Evolutionary conservation across 2,113 vertebrate species (phyloP).

Genomic region (Parotia lawesii): DNA sequence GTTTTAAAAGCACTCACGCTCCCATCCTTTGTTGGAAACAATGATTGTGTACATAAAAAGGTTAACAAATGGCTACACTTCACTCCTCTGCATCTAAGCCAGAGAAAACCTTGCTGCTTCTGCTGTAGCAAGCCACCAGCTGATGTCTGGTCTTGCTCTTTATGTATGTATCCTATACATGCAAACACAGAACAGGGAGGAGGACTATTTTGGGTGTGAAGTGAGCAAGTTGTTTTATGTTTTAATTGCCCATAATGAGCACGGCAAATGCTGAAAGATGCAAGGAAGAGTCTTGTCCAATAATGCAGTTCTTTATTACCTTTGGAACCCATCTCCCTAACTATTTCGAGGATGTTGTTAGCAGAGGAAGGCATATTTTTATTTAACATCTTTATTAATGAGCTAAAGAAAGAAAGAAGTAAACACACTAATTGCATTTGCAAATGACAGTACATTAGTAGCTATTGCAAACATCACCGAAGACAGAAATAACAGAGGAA

Average conservation of each 20-base stretch:
- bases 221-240: constrained; percentile 28
- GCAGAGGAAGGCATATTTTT: constrained; percentile 78
- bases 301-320: constrained; percentile 59
- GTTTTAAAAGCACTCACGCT: neutral
- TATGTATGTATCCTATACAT: neutral
- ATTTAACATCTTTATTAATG: constrained; percentile 84
- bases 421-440: constrained; percentile 80
- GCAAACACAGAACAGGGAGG: neutral
- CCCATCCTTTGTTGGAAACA: neutral
- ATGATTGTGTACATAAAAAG: neutral
- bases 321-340: constrained; percentile 52
- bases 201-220: constrained; percentile 23
- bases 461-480: constrained; percentile 73
- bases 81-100: neutral
- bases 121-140: neutral
- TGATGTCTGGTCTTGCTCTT: neutral
- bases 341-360: constrained; percentile 58
- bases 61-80: neutral
- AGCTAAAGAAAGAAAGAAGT: constrained; percentile 76
- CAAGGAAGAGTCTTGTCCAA: constrained; percentile 53
- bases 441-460: constrained; percentile 80
- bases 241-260: constrained; percentile 51
- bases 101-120: neutral
- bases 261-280: constrained; percentile 29
- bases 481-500: constrained; percentile 72